Evolutionary conservation across 1,140 invertebrate genomes (phyloP), one percentile per base, ranked within the genome.

Genomic region (Physella acuta): DNA sequence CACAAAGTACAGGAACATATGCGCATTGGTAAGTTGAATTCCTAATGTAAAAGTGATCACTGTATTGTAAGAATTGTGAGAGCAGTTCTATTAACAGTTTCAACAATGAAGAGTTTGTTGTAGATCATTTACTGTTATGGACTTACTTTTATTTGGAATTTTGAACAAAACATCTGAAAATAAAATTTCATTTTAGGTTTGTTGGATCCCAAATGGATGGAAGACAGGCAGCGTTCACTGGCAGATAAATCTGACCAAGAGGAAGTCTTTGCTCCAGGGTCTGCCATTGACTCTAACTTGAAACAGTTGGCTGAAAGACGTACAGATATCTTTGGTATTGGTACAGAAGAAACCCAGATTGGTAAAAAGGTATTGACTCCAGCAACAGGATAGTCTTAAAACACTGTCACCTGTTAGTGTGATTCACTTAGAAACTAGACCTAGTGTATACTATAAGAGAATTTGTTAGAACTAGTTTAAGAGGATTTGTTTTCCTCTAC

Each of bases 261-360:
- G 76, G 91, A 92, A 51, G 93, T 94, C 0, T 95, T 91, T 82
- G 94, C 82, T 26, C 70, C 80, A 36, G 89, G 93, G 28, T 90
- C 93, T 30, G 93, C 94, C 26, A 98, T 99, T 77, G 94, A 97
- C 75, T 94, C 92, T 16, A 97, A 93, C 82, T 89, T 99, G 76
- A 98, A 97, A 82, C 91, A 96, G 79, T 87, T 99, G 73, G 97
- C 97, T 0, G 97, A 99, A 81, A 89, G 97, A 75, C 94, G 98
- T 92, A 98, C 97, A 2, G 98, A 99, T 90, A 99, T 99, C 86
- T 99, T 99, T 83, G 98, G 98, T 88, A 92, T 94, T 68, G 97
- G 97, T 72, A 81, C 79, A 51, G 96, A 99, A 84, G 97, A 99
- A 88, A 98, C 97, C 0, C 93, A 94, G 1, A 99, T 99, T 84